Evolutionary conservation across 2,113 vertebrate species (phyloP).

Genomic region (Microtus oregoni): DNA sequence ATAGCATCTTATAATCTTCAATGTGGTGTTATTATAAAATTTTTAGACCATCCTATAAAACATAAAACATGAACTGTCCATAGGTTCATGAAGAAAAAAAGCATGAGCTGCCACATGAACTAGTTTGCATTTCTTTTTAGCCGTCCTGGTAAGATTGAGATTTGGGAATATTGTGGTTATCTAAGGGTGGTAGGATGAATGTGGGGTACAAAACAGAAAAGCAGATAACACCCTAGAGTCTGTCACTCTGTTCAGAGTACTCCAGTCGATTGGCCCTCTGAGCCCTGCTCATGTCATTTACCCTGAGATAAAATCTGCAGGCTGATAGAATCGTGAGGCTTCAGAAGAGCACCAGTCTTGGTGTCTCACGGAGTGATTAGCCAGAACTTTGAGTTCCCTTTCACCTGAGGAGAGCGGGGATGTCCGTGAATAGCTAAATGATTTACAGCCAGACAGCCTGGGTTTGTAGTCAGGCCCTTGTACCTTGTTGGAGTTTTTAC

Average conservation of each 20-base stretch:
- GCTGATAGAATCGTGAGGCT: not conserved
- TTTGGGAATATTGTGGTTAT: not conserved
- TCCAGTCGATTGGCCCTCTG: not conserved
- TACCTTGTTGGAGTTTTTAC: not conserved
- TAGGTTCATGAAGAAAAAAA: slow-evolving; percentile 14
- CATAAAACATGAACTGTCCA: not conserved
- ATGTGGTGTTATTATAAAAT: not conserved
- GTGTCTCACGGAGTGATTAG: not conserved
- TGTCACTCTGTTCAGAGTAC: accelerated
- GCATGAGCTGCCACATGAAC: not conserved
- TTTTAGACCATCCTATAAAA: slow-evolving; percentile 31
- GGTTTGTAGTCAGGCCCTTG: not conserved
- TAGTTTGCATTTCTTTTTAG: slow-evolving; percentile 6
- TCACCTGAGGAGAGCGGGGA: not conserved
- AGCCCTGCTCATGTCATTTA: not conserved
- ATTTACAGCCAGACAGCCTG: not conserved
- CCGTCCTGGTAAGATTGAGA: slow-evolving; percentile 12
- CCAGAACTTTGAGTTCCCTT: not conserved
- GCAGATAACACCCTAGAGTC: not conserved
- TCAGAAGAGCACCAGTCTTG: not conserved
- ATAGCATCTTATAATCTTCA: slow-evolving; percentile 1
- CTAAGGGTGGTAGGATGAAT: not conserved
- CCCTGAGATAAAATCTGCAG: not conserved
- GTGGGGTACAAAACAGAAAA: not conserved
- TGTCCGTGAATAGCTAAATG: not conserved